Percentiles rank a stretch among this genome's conserved stretches.
These are phyloP conservation scores for Nemurella pictetii DNA, from an alignment of 2,888 invertebrate species.

Conservation along the genomic window DNA sequence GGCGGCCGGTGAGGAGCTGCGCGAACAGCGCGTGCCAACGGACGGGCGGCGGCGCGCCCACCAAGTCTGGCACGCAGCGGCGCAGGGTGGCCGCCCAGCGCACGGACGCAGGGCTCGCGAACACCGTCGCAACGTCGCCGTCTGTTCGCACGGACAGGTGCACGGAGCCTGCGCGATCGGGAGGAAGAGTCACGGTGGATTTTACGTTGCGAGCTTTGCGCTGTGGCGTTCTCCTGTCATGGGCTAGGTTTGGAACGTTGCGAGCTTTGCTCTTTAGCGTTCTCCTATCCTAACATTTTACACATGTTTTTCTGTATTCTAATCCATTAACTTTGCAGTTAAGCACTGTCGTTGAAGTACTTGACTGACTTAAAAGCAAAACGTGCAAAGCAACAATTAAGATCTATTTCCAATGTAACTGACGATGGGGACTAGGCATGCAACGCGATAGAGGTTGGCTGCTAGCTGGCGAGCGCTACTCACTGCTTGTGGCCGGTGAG, in stretches of 20 bases:
- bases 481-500: slow-evolving; percentile 68
- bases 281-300: no score
- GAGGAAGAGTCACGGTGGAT: no score
- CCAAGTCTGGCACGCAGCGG: slow-evolving; percentile 52
- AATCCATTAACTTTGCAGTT: no score
- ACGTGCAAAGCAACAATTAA: no score
- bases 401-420: no score
- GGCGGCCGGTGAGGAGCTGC: slow-evolving; percentile 45
- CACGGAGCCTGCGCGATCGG: slow-evolving; percentile 49
- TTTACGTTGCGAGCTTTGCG: no score
- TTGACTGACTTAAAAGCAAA: no score
- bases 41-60: slow-evolving; percentile 49
- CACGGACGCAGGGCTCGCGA: slow-evolving; percentile 50
- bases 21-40: slow-evolving; percentile 49
- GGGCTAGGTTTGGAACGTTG: no score
- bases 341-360: neutral
- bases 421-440: no score
- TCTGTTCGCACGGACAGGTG: slow-evolving; percentile 46
- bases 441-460: neutral
- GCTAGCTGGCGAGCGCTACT: slow-evolving; percentile 45
- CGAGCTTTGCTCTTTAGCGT: no score
- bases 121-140: slow-evolving; percentile 48
- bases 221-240: no score
- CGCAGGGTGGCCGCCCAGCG: slow-evolving; percentile 52
- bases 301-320: no score